Conservation (phyloP, 2,113 vertebrate species). For the Chlamydotis undulata region DNA sequence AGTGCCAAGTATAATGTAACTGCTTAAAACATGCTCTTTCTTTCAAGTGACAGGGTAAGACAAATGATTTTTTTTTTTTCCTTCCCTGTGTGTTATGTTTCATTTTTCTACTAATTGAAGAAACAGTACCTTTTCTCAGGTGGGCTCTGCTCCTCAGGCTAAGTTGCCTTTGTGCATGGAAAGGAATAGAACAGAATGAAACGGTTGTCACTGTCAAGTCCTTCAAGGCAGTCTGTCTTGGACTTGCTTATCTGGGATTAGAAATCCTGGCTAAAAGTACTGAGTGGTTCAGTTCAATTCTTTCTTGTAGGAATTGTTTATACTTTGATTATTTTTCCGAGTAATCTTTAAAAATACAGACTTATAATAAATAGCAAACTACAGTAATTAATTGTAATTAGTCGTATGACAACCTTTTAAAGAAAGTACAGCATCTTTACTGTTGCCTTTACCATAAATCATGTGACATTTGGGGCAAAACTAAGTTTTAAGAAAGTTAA, state of each 20-base stretch:
- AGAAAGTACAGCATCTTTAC: not conserved
- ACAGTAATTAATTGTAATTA: not conserved
- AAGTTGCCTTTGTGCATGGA: not conserved
- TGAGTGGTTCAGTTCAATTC: not conserved
- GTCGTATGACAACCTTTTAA: not conserved
- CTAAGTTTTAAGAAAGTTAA: not conserved
- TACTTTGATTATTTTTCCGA: not conserved
- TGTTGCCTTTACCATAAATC: not conserved
- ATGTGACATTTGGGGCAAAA: not conserved
- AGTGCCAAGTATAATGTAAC: not conserved
- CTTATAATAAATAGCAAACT: not conserved
- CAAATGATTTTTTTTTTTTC: not conserved
- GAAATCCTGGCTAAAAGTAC: not conserved
- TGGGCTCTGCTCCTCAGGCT: not conserved
- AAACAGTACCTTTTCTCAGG: not conserved
- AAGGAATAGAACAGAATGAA: not conserved
- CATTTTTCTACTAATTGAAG: not conserved
- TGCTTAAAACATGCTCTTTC: not conserved
- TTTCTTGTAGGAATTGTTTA: not conserved
- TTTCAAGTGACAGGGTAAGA: not conserved
- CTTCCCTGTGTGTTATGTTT: not conserved
- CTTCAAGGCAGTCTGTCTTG: not conserved
- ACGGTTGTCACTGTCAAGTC: not conserved
- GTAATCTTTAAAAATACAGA: not conserved
- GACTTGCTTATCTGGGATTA: not conserved